Percentiles rank a stretch among this genome's conserved stretches.
Evolutionary conservation across 1,140 invertebrate genomes (phyloP).

Genomic region (Varroa destructor): DNA sequence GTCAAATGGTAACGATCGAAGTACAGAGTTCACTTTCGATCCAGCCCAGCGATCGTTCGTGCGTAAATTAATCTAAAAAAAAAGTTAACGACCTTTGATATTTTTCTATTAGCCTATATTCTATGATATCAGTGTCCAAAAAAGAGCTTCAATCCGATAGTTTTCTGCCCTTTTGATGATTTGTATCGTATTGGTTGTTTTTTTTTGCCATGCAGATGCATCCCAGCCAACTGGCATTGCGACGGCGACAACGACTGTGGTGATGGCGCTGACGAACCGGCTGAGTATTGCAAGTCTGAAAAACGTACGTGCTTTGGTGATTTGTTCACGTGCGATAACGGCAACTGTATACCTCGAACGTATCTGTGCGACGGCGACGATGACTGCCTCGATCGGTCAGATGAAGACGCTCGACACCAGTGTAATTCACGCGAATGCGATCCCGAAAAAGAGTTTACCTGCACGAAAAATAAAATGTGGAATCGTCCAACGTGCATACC

Average conservation of each 20-base stretch:
- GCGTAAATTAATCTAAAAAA: too few species aligned
- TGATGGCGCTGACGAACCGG: conserved; percentile 73
- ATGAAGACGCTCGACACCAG: conserved; percentile 76
- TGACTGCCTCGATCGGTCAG: conserved; percentile 81
- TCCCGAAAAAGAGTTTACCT: conserved; percentile 78
- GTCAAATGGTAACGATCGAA: too few species aligned
- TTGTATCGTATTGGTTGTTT: conserved; percentile 28
- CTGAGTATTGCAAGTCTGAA: conserved; percentile 78
- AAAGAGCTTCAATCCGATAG: too few species aligned
- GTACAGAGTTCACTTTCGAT: too few species aligned
- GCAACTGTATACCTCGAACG: conserved; percentile 84
- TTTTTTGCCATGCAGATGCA: conserved; percentile 40
- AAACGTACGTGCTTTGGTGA: conserved; percentile 89
- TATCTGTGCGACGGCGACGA: conserved; percentile 96
- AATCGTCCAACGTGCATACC: conserved; percentile 82
- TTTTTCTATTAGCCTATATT: too few species aligned
- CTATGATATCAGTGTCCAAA: too few species aligned
- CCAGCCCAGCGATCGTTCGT: too few species aligned
- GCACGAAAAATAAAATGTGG: conserved; percentile 74
- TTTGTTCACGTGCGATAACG: conserved; percentile 87
- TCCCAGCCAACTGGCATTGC: conserved; percentile 80
- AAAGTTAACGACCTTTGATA: too few species aligned
- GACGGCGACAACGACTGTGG: conserved; percentile 80
- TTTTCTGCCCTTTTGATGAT: neutral
- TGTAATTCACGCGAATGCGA: conserved; percentile 81